Evolutionary conservation across 2,797 vertebrate species (phyloP).

Genomic region (Parauchenoglanis punctatus): DNA sequence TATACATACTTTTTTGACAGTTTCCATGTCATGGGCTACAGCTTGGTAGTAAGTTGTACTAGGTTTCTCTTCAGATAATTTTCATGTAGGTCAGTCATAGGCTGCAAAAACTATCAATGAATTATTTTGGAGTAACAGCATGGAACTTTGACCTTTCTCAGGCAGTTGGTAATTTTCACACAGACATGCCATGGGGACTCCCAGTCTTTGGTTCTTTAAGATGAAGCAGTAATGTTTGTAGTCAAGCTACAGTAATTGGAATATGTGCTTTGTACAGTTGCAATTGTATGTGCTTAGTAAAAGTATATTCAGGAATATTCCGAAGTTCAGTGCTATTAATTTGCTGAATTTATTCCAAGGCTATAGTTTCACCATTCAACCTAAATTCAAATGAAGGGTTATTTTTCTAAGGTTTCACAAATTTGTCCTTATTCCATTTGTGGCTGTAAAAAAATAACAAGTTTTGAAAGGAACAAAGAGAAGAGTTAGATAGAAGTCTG

Average conservation of each 20-base stretch:
- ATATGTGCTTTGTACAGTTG: background rate
- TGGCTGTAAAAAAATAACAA: background rate
- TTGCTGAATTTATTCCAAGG: background rate
- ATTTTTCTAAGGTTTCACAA: background rate
- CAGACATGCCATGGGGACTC: constrained; percentile 64
- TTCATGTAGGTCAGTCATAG: constrained; percentile 44
- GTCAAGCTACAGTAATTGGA: background rate
- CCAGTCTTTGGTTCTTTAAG: constrained; percentile 59
- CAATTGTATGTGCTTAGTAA: background rate
- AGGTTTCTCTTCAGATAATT: background rate
- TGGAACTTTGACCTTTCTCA: constrained; percentile 72
- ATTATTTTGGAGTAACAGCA: constrained; percentile 25
- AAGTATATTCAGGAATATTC: background rate
- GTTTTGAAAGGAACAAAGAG: background rate
- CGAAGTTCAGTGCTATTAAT: background rate
- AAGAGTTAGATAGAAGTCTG: background rate
- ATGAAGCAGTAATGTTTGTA: constrained; percentile 6
- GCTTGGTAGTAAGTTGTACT: background rate
- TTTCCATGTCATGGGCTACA: background rate
- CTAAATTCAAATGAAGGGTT: background rate
- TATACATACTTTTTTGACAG: background rate
- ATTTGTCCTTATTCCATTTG: background rate
- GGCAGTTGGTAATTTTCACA: constrained; percentile 74
- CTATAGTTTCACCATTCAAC: background rate
- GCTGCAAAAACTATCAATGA: constrained; percentile 30